A percentile compares a stretch with the other conserved stretches of the same genome.
phyloP scores from a whole-genome alignment of 2,888 invertebrate species.

The Matsumyia berberina region DNA sequence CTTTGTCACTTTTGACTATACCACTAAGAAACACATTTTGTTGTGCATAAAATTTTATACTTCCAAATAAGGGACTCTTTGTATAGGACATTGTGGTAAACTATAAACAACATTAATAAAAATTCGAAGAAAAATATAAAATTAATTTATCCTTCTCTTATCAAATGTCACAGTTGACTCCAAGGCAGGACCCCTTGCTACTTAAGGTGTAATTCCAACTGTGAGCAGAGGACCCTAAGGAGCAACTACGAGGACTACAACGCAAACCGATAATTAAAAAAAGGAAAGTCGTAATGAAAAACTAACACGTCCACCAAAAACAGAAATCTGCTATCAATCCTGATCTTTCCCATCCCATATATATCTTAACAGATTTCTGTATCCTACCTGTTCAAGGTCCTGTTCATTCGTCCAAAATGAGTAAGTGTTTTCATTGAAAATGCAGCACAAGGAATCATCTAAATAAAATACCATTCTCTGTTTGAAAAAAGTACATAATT shows the following conservation, averaged over 20 bases:
- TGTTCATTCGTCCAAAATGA: background rate
- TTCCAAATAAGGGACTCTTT: too few species aligned
- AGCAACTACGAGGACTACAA: conserved; percentile 2
- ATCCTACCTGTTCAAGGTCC: conserved; percentile 19
- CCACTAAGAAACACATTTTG: too few species aligned
- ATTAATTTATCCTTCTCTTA: too few species aligned
- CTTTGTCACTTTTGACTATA: too few species aligned
- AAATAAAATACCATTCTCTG: conserved; percentile 13
- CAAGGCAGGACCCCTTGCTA: conserved; percentile 2
- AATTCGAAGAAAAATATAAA: background rate
- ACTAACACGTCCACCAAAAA: conserved; percentile 29
- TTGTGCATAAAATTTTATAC: too few species aligned
- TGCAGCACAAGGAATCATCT: conserved; percentile 27
- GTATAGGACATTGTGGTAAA: too few species aligned
- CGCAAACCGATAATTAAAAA: background rate
- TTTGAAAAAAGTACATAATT: conserved; percentile 48
- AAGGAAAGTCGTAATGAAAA: conserved; percentile 21
- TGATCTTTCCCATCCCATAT: conserved; percentile 17
- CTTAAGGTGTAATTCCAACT: conserved; percentile 13
- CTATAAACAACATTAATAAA: too few species aligned
- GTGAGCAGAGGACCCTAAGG: background rate
- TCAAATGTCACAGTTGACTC: background rate
- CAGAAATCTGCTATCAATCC: conserved; percentile 4
- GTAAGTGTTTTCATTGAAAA: conserved; percentile 41
- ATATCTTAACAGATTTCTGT: conserved; percentile 13